These are phyloP conservation scores for Pseudomyrmex concolor DNA, from an alignment of 1,140 invertebrate species.

Conservation along the genomic window DNA sequence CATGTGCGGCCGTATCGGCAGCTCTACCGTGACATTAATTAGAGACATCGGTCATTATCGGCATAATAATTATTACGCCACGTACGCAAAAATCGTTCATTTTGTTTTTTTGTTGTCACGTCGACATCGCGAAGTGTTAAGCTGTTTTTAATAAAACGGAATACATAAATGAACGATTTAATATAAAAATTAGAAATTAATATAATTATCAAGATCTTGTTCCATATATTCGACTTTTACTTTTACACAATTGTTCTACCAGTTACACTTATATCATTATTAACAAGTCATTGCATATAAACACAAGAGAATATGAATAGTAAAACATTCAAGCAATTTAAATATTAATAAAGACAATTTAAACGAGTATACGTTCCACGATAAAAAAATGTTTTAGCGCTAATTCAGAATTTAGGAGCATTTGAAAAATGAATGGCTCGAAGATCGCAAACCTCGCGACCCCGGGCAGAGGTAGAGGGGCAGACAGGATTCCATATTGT, in stretches of 20 bases:
- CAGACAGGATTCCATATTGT: constrained; percentile 25
- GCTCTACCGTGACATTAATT: constrained; percentile 29
- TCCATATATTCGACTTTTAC: too few relatives aligned
- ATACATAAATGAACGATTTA: not conserved
- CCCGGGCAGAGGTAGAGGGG: not conserved
- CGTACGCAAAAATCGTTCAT: constrained; percentile 4
- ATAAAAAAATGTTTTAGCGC: constrained; percentile 39
- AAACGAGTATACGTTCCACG: not conserved
- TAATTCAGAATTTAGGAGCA: constrained; percentile 25
- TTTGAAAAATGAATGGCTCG: constrained; percentile 43
- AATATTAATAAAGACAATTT: constrained; percentile 49
- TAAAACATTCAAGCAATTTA: not conserved
- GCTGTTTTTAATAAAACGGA: constrained; percentile 1
- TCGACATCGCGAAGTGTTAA: constrained; percentile 2
- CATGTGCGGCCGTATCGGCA: not conserved
- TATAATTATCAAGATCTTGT: not conserved
- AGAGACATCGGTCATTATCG: constrained; percentile 19
- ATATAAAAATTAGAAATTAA: not conserved
- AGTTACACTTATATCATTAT: too few relatives aligned
- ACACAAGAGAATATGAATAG: too few relatives aligned
- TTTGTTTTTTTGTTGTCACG: not conserved
- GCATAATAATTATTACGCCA: not conserved
- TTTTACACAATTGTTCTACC: too few relatives aligned
- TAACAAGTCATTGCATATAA: not conserved
- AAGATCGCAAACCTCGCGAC: constrained; percentile 39